Conservation (phyloP, 2,888 invertebrate species). For the Alloscopus bannaensis region DNA sequence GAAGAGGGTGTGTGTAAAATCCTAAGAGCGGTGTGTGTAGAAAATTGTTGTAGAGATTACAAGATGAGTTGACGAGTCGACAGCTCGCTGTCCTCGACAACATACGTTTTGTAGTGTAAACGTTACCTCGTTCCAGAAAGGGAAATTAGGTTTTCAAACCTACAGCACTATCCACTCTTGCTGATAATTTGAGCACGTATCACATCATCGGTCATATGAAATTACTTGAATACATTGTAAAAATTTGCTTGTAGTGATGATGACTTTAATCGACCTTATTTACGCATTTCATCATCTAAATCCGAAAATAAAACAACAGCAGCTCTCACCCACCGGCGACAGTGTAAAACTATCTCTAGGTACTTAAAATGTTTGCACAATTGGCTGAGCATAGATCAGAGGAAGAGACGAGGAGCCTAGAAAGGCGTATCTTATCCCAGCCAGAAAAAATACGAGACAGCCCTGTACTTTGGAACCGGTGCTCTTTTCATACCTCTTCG, state of each 20-base stretch:
- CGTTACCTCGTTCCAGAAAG: constrained; percentile 56
- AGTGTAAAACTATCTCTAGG: not conserved
- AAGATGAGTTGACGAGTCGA: not conserved
- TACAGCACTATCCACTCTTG: not conserved
- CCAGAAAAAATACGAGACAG: not conserved
- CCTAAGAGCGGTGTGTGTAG: constrained; percentile 6
- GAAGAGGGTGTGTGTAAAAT: not conserved
- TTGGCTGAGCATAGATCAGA: constrained; percentile 44
- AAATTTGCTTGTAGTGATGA: not conserved
- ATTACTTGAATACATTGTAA: not conserved
- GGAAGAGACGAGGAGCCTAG: too few species aligned
- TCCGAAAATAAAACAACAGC: constrained; percentile 7
- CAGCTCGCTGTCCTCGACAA: constrained; percentile 20
- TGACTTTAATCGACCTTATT: not conserved
- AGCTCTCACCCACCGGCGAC: not conserved
- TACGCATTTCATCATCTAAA: constrained; percentile 9
- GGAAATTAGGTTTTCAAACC: not conserved
- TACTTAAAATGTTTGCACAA: constrained; percentile 23
- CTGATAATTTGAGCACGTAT: not conserved
- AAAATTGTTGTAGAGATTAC: not conserved
- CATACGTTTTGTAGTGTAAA: not conserved
- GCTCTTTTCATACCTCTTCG: not conserved
- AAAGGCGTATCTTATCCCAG: not conserved
- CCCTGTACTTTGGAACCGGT: not conserved
- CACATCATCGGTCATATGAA: not conserved